Conservation (phyloP, 2,888 invertebrate genomes). For the Cybosia mesomella region DNA sequence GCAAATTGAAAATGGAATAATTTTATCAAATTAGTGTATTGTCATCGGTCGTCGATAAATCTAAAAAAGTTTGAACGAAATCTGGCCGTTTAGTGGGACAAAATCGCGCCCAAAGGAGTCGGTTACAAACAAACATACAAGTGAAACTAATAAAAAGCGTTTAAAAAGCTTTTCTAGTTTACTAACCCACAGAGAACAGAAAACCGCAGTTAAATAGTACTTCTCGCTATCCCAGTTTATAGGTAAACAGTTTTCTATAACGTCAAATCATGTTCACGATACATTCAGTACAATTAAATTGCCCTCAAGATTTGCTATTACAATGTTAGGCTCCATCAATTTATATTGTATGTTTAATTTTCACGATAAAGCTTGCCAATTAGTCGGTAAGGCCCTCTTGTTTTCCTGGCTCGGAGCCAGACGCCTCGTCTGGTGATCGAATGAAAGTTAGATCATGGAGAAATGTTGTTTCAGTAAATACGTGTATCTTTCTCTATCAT, state of each 20-base stretch:
- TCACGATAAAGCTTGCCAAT: slow-evolving; percentile 61
- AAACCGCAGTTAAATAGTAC: neutral
- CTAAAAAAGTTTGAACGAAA: too few relatives aligned
- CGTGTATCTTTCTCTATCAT: slow-evolving; percentile 17
- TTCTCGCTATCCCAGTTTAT: neutral
- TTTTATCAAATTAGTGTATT: too few relatives aligned
- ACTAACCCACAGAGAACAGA: neutral
- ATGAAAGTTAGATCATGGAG: slow-evolving; percentile 27
- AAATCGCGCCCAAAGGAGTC: too few relatives aligned
- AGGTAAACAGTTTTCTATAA: neutral
- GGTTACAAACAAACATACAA: too few relatives aligned
- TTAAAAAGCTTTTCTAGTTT: too few relatives aligned
- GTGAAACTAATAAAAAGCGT: too few relatives aligned
- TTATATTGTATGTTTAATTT: slow-evolving; percentile 59
- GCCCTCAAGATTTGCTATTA: slow-evolving; percentile 37
- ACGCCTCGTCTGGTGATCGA: slow-evolving; percentile 29
- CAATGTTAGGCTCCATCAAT: slow-evolving; percentile 46
- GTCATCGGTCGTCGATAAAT: too few relatives aligned
- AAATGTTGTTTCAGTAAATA: slow-evolving; percentile 27
- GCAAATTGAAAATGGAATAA: too few relatives aligned
- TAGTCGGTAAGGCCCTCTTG: slow-evolving; percentile 52
- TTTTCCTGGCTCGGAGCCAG: slow-evolving; percentile 58
- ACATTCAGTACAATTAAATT: slow-evolving; percentile 30
- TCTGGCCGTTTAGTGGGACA: too few relatives aligned
- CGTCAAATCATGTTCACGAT: slow-evolving; percentile 25